Base-by-base conservation (phyloP, 1,140 invertebrate species). In the Pogonus chalceus region DNA sequence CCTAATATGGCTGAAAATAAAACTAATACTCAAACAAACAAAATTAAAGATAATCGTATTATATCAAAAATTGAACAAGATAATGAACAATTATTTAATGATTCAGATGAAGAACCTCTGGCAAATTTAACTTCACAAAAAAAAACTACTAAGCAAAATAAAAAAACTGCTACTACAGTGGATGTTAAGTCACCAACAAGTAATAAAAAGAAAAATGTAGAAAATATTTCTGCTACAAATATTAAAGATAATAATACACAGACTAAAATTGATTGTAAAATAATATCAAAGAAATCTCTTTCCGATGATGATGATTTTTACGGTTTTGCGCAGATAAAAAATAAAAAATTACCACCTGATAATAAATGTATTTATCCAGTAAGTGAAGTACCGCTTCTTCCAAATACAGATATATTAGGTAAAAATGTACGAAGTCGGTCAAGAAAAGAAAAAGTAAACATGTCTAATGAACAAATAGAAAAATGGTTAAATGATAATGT, bases 391-490 rank as follows among this genome's bases (percentile, higher is more conserved):
- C 49, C 37, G 54, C 49, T 53, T 16, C 23, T 56, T 20, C 59
- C 55, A 14, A 31, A 14, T 20, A 49, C 61, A 2, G 66, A 68
- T 57, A 49, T 69, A 31, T 56, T 64, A 16, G 60, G 59, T 46
- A 68, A 69, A 58, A 66, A 69, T 59, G 55, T 69, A 9, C 60
- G 64, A 2, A 57, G 64, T 47, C 49, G 66, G 35, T 68, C 61
- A 57, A 75, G 80, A 49, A 84, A 84, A 63, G 80, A 79, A 14
- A 80, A 82, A 60, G 79, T 84, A 0, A 84, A 82, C 55, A 83
- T 84, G 80, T 81, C 82, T 0, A 81, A 76, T 12, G 84, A 86
- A 60, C 80, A 84, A 62, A 84, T 84, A 48, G 80, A 84, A 53
- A 83, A 83, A 60, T 85, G 83, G 83, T 61, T 85, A 1, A 80